Evolutionary conservation across 2,888 invertebrate species (phyloP), one percentile per base, ranked within the genome.

Genomic region (Dyspetes luteomarginatus): DNA sequence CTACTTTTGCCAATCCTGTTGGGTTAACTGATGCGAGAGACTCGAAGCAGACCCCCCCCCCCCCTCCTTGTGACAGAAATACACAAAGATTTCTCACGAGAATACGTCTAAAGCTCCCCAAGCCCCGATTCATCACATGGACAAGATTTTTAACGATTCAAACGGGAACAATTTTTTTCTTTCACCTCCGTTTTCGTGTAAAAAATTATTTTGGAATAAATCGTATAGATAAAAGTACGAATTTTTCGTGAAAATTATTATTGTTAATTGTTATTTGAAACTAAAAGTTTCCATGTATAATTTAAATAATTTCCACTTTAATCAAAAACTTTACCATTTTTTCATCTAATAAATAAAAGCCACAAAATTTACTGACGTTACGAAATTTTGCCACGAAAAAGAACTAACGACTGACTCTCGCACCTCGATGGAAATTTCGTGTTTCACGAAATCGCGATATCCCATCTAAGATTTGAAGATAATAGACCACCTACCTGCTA

Each of bases 1-100:
- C 36, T 9, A 7, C 36, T 7, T 36, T 17, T 12, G 68, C 73
- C 67, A 30, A 41, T 52, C 41, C 58, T 56, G 22, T 41, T 55
- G 36, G 50, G 36, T 36, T 36, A 36, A 36, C 36, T 12, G 36
- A 36, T 36, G 9, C 36, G 9, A 0, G 36, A 36, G 36, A 2
- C 36, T 36, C 36, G 36, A 36, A 9, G 36, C 1, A 36, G 36
- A 12, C 7, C 36, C 9, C 36, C 36, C 36, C 12, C 12, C 9
- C 9, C 36, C 1, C 2, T 36, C 36, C 36, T 36, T 36, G 36
- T n/a, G n/a, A n/a, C n/a, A n/a, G n/a, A n/a, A n/a, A n/a, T n/a
- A n/a, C n/a, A n/a, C n/a, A n/a, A n/a, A 36, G 36, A 36, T 36
- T 36, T 36, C 12, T 36, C 36, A 36, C 9, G 36, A 12, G 9